Evolutionary conservation across 2,888 invertebrate species (phyloP).

Genomic region (Pardosa pseudoannulata): DNA sequence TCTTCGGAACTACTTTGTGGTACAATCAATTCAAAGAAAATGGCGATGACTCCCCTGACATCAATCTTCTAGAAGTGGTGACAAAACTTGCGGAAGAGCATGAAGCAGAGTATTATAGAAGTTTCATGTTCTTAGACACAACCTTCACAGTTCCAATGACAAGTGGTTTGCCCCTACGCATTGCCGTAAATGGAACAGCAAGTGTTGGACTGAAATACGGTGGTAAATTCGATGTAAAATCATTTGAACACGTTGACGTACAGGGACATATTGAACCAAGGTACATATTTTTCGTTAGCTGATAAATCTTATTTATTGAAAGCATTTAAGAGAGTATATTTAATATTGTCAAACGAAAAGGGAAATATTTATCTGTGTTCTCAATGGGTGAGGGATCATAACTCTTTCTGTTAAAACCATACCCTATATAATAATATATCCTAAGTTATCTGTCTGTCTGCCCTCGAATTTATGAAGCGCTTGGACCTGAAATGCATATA

Average conservation of each 20-base stretch:
- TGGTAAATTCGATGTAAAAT: constrained; percentile 85
- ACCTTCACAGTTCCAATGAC: constrained; percentile 90
- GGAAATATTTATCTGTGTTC: too few relatives aligned
- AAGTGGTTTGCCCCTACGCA: constrained; percentile 89
- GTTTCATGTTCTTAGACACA: constrained; percentile 90
- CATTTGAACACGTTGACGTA: constrained; percentile 82
- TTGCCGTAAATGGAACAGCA: constrained; percentile 91
- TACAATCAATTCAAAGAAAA: constrained; percentile 77
- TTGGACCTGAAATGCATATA: too few relatives aligned
- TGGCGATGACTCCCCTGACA: constrained; percentile 40
- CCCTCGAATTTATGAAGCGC: too few relatives aligned
- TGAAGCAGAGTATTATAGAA: constrained; percentile 90
- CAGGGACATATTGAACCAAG: constrained; percentile 89
- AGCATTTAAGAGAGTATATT: too few relatives aligned
- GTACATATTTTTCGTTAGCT: too few relatives aligned
- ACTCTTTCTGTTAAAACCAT: too few relatives aligned
- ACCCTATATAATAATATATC: too few relatives aligned
- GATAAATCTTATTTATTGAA: too few relatives aligned
- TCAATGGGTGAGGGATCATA: too few relatives aligned
- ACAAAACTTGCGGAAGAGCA: constrained; percentile 82
- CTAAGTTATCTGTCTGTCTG: too few relatives aligned
- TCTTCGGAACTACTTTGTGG: constrained; percentile 70
- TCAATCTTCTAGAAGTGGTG: constrained; percentile 77
- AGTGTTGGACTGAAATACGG: constrained; percentile 89
- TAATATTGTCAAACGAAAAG: too few relatives aligned